Evolutionary conservation across 2,113 vertebrate species (phyloP).

Genomic region (Promerops cafer): DNA sequence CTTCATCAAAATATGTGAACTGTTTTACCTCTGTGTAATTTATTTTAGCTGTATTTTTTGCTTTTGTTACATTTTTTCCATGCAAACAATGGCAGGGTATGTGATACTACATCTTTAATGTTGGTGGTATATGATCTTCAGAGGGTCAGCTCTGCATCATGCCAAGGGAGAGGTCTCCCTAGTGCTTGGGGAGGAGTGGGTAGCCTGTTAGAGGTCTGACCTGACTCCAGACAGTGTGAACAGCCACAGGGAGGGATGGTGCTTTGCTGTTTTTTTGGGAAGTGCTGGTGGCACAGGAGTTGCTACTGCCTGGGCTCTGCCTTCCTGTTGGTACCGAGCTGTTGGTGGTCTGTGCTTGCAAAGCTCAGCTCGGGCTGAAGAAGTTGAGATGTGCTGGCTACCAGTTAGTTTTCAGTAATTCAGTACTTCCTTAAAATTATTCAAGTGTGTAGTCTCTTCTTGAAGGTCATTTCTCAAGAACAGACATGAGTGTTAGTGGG

Average conservation of each 20-base stretch:
- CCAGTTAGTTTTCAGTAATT: conserved; percentile 21
- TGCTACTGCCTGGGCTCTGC: background rate
- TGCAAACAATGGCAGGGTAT: background rate
- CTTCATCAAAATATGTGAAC: background rate
- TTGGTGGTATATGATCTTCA: background rate
- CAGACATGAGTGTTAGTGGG: background rate
- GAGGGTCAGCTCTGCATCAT: background rate
- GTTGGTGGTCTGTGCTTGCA: background rate
- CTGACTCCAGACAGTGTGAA: background rate
- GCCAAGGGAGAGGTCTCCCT: background rate
- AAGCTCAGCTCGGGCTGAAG: background rate
- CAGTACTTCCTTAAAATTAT: conserved; percentile 67
- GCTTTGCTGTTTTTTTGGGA: background rate
- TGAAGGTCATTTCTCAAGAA: conserved; percentile 32
- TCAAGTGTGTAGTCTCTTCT: conserved; percentile 31
- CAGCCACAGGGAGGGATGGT: background rate
- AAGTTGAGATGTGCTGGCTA: background rate
- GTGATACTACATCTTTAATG: background rate
- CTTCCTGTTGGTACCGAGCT: background rate
- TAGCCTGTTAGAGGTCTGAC: background rate
- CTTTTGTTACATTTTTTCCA: background rate
- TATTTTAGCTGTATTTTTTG: background rate
- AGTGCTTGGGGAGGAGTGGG: background rate
- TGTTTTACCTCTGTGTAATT: background rate
- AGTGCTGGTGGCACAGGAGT: background rate